phyloP scores from a whole-genome alignment of 2,888 invertebrate genomes.

The Venusia cambrica region DNA sequence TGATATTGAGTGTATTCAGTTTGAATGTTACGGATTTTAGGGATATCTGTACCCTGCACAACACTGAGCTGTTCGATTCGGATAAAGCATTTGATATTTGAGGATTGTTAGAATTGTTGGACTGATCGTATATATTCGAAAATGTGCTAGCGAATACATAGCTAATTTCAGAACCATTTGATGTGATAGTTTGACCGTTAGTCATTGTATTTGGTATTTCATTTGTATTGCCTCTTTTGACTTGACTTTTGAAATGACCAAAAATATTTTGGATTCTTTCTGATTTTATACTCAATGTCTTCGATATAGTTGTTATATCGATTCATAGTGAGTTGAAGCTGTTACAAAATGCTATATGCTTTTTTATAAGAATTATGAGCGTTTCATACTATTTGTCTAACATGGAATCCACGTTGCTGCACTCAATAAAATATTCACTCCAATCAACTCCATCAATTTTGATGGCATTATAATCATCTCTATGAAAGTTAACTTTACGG shows the following conservation, averaged over 20 bases:
- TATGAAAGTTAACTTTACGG: background rate
- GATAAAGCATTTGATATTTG: background rate
- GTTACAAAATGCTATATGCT: background rate
- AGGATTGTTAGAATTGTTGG: too few relatives aligned
- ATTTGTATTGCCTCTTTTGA: background rate
- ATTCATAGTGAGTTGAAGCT: background rate
- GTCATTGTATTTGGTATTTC: background rate
- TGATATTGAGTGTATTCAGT: background rate
- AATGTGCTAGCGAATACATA: slow-evolving; percentile 1
- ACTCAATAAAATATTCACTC: background rate
- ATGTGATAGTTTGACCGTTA: background rate
- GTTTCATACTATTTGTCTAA: background rate
- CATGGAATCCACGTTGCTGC: background rate
- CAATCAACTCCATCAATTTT: background rate
- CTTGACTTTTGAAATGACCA: slow-evolving; percentile 6
- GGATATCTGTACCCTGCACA: background rate
- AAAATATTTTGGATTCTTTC: slow-evolving; percentile 5
- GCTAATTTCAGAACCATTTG: background rate
- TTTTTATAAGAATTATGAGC: background rate
- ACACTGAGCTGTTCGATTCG: background rate
- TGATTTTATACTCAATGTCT: slow-evolving; percentile 1
- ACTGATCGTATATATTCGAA: background rate
- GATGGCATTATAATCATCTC: slow-evolving; percentile 1
- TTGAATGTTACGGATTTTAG: background rate
- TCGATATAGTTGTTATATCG: background rate